Evolutionary conservation across 2,797 vertebrate genomes (phyloP), one percentile per base, ranked within the genome.

Genomic region (Tarsius wallacei): DNA sequence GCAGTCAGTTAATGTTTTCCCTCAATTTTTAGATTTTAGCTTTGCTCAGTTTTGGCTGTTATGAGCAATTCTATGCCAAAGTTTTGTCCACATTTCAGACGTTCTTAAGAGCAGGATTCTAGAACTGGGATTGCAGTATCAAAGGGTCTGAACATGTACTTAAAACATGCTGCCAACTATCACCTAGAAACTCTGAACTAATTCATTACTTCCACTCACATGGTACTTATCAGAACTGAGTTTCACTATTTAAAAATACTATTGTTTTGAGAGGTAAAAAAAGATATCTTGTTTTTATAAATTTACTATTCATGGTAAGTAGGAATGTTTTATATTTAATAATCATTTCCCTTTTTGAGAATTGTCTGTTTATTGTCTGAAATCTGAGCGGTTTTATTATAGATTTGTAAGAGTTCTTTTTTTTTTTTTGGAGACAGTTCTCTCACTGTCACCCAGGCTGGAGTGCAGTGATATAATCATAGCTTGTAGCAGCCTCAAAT

Each of bases 311-410:
- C 76, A 83, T 59, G 59, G 36, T 64, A 63, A 42, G 82, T 53
- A 33, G 61, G 47, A 76, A 71, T 51, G 14, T 64, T 93, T 87
- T 71, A 61, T 55, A 14, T 90, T 61, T 49, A 87, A 28, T 19
- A 87, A 66, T 92, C 81, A 55, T 66, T 82, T 90, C 13, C 49
- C 63, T 82, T 61, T 96, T 61, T 73, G 55, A 87, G 76, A 68
- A 87, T 31, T 47, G 57, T 11, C 68, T 63, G 10, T 59, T 76
- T 76, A 57, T 59, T 84, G 81, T 22, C 21, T 73, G 76, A 51
- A 76, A 68, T 90, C 51, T 33, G 26, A 64, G 53, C 10, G 76
- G 51, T 73, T 93, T 83, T 76, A 71, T 66, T 66, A 19, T 7
- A 93, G 31, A 93, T 85, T 88, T 84, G 16, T 68, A 64, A 85